Percentiles rank a stretch among this genome's conserved stretches.
Evolutionary conservation across 2,888 invertebrate species (phyloP).

Genomic region (Eremobia ochroleuca): DNA sequence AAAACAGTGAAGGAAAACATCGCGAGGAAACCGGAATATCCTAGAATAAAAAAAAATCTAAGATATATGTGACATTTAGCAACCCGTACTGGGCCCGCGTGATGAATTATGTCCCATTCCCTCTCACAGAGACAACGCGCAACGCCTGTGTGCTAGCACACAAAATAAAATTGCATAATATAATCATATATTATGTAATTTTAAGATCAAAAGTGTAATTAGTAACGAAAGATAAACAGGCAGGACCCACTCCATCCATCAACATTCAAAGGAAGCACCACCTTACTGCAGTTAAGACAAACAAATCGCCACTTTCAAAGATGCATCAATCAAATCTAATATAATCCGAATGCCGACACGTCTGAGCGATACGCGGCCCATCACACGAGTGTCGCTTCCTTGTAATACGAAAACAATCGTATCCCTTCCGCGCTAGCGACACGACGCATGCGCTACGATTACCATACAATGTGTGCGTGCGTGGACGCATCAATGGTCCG

Average conservation of each 20-base stretch:
- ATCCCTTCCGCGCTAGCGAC: slow-evolving; percentile 71
- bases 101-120: no score
- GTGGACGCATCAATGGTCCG: slow-evolving; percentile 78
- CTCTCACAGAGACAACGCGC: no score
- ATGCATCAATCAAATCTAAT: slow-evolving; percentile 53
- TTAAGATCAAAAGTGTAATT: background rate
- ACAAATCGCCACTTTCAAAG: slow-evolving; percentile 44
- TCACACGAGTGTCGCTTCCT: slow-evolving; percentile 66
- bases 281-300: slow-evolving; percentile 19
- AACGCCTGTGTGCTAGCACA: no score
- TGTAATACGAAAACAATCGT: slow-evolving; percentile 73
- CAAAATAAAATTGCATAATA: no score
- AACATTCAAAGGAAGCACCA: slow-evolving; percentile 7
- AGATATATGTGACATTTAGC: no score
- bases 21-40: no score
- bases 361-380: slow-evolving; percentile 51
- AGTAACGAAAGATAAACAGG: background rate
- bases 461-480: slow-evolving; percentile 89
- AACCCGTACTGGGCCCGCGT: no score
- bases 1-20: no score
- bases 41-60: no score
- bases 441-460: slow-evolving; percentile 78
- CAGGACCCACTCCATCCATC: background rate
- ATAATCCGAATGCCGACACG: slow-evolving; percentile 54
- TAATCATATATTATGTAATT: no score